A percentile compares a stretch with the other conserved stretches of the same genome.
These are phyloP conservation scores for Phthorimaea operculella DNA, from an alignment of 1,140 invertebrate species.

Conservation along the genomic window DNA sequence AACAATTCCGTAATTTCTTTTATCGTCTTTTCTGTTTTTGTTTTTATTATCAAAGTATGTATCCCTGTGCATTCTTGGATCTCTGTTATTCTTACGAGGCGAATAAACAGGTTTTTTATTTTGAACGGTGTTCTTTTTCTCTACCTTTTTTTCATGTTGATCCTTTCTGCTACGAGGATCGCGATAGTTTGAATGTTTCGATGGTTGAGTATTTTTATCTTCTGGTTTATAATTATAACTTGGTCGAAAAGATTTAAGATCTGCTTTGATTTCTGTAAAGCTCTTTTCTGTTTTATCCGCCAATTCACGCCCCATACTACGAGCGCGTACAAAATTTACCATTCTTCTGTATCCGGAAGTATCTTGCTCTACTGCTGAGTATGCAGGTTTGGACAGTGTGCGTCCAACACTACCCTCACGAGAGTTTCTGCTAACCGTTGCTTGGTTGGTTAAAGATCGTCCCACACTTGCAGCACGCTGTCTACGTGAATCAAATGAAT, in stretches of 20 bases:
- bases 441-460: constrained; percentile 23
- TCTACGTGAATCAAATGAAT: constrained; percentile 35
- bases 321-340: constrained; percentile 35
- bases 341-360: constrained; percentile 6
- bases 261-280: constrained; percentile 49
- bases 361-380: constrained; percentile 9
- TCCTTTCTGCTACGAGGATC: constrained; percentile 12
- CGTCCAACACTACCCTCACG: constrained; percentile 16
- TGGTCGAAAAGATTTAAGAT: constrained; percentile 38
- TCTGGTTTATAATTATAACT: constrained; percentile 11
- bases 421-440: constrained; percentile 11
- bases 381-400: neutral
- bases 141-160: neutral
- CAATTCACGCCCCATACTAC: constrained; percentile 48
- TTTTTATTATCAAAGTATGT: constrained; percentile 21
- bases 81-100: constrained; percentile 21
- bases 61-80: constrained; percentile 35
- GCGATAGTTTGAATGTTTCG: neutral
- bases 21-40: constrained; percentile 14
- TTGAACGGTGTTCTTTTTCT: neutral
- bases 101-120: constrained; percentile 5
- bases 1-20: constrained; percentile 41
- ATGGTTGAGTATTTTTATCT: constrained; percentile 8
- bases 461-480: constrained; percentile 50
- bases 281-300: constrained; percentile 18